Evolutionary conservation across 1,140 invertebrate genomes (phyloP).

Genomic region (Drosophila biarmipes): DNA sequence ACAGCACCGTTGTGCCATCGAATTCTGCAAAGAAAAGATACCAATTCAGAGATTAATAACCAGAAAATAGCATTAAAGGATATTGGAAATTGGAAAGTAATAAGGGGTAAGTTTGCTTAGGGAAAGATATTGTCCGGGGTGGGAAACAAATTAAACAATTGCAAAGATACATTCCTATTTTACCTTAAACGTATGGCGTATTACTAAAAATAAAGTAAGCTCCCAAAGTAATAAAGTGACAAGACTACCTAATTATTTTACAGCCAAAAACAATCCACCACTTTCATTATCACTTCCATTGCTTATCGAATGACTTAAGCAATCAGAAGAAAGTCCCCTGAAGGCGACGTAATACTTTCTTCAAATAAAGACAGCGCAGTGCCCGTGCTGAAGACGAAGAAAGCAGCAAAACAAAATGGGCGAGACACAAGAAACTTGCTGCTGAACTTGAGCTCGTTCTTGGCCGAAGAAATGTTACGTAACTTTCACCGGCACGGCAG

Average conservation of each 20-base stretch:
- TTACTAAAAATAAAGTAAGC: not conserved
- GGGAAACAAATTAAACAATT: no score
- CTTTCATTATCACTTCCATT: conserved; percentile 64
- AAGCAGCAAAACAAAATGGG: conserved; percentile 65
- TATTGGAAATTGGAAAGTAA: not conserved
- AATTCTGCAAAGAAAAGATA: conserved; percentile 92
- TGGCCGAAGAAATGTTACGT: conserved; percentile 67
- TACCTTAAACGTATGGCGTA: no score
- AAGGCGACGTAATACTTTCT: conserved; percentile 66
- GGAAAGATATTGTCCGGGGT: no score
- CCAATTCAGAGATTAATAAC: conserved; percentile 25
- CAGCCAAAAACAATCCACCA: conserved; percentile 1
- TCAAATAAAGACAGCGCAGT: conserved; percentile 20
- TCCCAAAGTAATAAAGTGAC: not conserved
- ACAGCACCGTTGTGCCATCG: conserved; percentile 98
- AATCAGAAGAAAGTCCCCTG: conserved; percentile 49
- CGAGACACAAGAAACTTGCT: conserved; percentile 50
- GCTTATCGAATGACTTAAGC: not conserved
- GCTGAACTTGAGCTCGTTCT: conserved; percentile 80
- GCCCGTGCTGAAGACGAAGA: conserved; percentile 52
- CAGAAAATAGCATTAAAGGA: not conserved
- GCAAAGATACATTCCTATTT: no score
- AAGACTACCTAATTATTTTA: not conserved
- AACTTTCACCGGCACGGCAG: conserved; percentile 64
- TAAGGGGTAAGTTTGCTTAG: not conserved